These are phyloP conservation scores for Carlito syrichta DNA, from an alignment of 2,113 vertebrate species.

Conservation along the genomic window DNA sequence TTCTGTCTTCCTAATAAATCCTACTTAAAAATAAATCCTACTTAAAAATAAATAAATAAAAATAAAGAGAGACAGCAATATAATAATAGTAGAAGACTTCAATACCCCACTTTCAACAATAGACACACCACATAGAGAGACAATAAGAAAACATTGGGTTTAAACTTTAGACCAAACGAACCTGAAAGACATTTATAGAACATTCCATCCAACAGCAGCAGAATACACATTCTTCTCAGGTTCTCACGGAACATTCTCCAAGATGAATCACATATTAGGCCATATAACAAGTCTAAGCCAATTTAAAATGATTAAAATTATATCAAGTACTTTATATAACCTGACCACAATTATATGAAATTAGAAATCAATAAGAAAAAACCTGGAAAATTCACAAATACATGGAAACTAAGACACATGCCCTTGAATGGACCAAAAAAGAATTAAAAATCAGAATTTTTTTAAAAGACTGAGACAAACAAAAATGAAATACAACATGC, in stretches of 20 bases:
- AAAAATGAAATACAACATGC: neutral
- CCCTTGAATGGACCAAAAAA: neutral
- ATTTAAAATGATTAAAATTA: neutral
- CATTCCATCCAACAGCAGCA: no score
- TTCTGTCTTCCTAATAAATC: no score
- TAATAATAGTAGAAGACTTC: neutral
- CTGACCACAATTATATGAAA: neutral
- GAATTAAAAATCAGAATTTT: neutral
- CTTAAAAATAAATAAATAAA: no score
- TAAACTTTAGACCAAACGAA: neutral
- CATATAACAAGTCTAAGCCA: neutral
- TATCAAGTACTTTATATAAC: neutral
- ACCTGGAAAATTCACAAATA: neutral
- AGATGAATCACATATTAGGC: no score
- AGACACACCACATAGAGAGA: no score
- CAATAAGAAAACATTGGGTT: neutral
- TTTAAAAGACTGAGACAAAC: neutral
- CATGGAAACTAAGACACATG: neutral
- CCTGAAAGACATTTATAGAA: neutral
- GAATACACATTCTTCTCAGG: no score
- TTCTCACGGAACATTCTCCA: no score
- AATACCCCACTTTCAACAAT: neutral
- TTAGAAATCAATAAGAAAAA: neutral
- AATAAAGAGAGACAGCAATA: neutral
- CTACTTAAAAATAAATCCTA: no score